Conservation (phyloP, 2,113 vertebrate genomes). For the Athene noctua region DNA sequence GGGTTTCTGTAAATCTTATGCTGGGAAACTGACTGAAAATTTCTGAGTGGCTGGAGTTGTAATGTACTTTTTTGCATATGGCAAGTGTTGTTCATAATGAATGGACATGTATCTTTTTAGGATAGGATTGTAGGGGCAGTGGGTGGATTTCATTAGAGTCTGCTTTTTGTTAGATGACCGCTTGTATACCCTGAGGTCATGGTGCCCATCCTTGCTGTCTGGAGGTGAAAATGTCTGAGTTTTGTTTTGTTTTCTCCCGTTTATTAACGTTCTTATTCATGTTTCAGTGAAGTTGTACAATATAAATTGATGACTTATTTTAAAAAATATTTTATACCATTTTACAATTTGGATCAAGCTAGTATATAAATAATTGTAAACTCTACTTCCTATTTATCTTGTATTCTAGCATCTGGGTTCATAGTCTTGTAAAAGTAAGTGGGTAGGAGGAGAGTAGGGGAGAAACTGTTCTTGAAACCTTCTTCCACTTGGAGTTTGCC, state of each 20-base stretch:
- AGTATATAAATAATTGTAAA: not conserved
- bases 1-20: not conserved
- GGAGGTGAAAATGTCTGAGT: not conserved
- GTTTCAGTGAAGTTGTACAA: not conserved
- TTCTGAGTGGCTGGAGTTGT: not conserved
- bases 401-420: not conserved
- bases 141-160: not conserved
- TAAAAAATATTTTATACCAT: not conserved
- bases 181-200: not conserved
- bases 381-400: not conserved
- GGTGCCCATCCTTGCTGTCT: not conserved
- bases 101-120: not conserved
- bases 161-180: not conserved
- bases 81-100: not conserved
- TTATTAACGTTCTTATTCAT: not conserved
- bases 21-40: not conserved
- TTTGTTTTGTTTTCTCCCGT: not conserved
- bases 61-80: not conserved
- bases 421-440: not conserved
- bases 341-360: not conserved
- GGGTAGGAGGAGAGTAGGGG: not conserved
- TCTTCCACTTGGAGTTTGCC: not conserved
- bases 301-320: not conserved
- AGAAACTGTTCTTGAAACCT: not conserved
- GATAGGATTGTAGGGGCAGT: not conserved